A percentile compares a stretch with the other conserved stretches of the same genome.
phyloP scores from a whole-genome alignment of 2,888 invertebrate species.

The Drosophila niveifrons region DNA sequence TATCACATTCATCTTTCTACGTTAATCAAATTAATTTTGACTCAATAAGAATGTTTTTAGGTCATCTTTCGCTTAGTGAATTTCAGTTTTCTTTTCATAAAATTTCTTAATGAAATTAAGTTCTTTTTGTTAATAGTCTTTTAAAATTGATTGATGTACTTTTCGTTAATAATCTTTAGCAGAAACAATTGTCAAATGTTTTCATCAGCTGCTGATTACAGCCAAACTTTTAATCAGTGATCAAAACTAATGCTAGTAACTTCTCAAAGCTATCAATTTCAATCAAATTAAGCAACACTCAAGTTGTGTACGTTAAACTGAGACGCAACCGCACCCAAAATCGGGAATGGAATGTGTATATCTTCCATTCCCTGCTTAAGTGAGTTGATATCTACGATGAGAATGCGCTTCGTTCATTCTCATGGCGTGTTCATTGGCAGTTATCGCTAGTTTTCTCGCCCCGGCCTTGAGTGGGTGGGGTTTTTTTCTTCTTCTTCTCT shows the following conservation, averaged over 20 bases:
- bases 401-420: conserved; percentile 4
- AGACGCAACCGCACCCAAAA: conserved; percentile 40
- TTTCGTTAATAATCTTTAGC: neutral
- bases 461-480: conserved; percentile 59
- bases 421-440: conserved; percentile 74
- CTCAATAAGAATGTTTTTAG: too few species aligned
- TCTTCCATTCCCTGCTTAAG: conserved; percentile 44
- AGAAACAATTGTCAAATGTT: neutral
- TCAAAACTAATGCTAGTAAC: neutral
- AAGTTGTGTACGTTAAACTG: conserved; percentile 13
- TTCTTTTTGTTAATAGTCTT: neutral
- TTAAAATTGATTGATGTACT: neutral
- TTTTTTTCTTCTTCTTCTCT: neutral
- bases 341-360: conserved; percentile 14
- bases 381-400: conserved; percentile 29
- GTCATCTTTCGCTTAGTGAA: neutral
- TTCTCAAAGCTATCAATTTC: neutral
- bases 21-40: neutral
- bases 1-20: neutral
- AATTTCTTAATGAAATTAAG: neutral
- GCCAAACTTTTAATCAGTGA: neutral
- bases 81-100: neutral
- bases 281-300: conserved; percentile 15
- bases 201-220: neutral
- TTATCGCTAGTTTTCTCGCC: conserved; percentile 70